Evolutionary conservation across 92 coral and sea anemone species (phyloP).

Genomic region (Meandrina meandrites): DNA sequence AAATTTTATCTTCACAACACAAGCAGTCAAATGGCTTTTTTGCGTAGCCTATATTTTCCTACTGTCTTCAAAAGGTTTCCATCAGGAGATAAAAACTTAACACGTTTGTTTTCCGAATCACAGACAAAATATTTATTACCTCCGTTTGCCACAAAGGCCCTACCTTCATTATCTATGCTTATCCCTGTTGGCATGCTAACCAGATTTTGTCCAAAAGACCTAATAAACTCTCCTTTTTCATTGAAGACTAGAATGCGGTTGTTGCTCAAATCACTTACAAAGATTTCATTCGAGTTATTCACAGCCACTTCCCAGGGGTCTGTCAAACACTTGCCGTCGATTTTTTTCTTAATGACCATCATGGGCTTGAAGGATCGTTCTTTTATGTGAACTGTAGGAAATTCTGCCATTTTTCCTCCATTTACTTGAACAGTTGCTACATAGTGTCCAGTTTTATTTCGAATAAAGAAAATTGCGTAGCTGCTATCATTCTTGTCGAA

Average conservation of each 20-base stretch:
- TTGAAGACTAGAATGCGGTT: slow-evolving; percentile 43
- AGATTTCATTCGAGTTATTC: slow-evolving; percentile 10
- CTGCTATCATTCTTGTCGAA: slow-evolving; percentile 15
- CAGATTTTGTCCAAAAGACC: slow-evolving; percentile 34
- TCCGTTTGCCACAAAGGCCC: background rate
- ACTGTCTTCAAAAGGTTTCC: background rate
- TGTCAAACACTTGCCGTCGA: background rate
- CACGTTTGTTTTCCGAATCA: background rate
- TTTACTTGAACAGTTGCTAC: background rate
- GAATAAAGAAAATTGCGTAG: slow-evolving; percentile 22
- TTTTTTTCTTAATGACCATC: background rate
- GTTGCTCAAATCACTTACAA: slow-evolving; percentile 52
- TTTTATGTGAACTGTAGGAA: background rate
- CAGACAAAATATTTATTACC: slow-evolving; percentile 4
- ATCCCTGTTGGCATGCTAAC: background rate
- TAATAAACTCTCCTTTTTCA: slow-evolving; percentile 29
- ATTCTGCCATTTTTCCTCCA: background rate
- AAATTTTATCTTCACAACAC: slow-evolving; percentile 28
- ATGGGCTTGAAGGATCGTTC: slow-evolving; percentile 16
- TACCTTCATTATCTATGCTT: background rate
- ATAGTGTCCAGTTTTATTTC: slow-evolving; percentile 17
- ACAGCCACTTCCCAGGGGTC: slow-evolving; percentile 10
- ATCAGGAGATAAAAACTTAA: background rate
- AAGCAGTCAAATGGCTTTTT: slow-evolving; percentile 46
- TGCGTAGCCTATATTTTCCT: slow-evolving; percentile 17